Conservation (phyloP, 1,140 invertebrate species). For the Stenopsyche tienmushanensis region DNA sequence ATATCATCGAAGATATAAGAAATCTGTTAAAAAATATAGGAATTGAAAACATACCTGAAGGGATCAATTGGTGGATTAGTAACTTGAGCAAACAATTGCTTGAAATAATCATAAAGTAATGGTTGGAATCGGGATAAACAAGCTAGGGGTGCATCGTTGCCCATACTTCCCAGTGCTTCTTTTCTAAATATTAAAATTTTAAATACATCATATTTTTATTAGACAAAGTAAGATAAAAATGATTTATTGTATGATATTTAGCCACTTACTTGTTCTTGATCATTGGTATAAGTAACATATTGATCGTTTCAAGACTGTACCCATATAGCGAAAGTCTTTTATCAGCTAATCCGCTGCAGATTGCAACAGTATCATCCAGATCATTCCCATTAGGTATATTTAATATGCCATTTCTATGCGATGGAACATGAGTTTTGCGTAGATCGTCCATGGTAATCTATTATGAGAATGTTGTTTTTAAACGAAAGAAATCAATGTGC, state of each 20-base stretch:
- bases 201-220: constrained; percentile 16
- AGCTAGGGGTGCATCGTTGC: constrained; percentile 96
- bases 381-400: constrained; percentile 44
- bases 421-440: constrained; percentile 54
- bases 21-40: background rate
- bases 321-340: constrained; percentile 87
- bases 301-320: constrained; percentile 94
- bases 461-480: constrained; percentile 28
- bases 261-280: constrained; percentile 86
- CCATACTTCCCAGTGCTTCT: constrained; percentile 98
- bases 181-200: constrained; percentile 66
- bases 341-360: constrained; percentile 67
- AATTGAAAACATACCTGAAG: constrained; percentile 60
- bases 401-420: constrained; percentile 46
- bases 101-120: constrained; percentile 95
- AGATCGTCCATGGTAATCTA: constrained; percentile 72
- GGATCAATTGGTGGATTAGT: constrained; percentile 99
- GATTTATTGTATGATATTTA: background rate
- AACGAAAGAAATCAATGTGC: background rate
- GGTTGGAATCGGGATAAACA: constrained; percentile 95
- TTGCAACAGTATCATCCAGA: constrained; percentile 48
- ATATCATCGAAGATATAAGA: background rate
- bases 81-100: constrained; percentile 99
- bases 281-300: constrained; percentile 93
- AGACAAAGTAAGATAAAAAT: background rate